phyloP scores from a whole-genome alignment of 2,888 invertebrate species.

The Ramazzottius varieornatus region DNA sequence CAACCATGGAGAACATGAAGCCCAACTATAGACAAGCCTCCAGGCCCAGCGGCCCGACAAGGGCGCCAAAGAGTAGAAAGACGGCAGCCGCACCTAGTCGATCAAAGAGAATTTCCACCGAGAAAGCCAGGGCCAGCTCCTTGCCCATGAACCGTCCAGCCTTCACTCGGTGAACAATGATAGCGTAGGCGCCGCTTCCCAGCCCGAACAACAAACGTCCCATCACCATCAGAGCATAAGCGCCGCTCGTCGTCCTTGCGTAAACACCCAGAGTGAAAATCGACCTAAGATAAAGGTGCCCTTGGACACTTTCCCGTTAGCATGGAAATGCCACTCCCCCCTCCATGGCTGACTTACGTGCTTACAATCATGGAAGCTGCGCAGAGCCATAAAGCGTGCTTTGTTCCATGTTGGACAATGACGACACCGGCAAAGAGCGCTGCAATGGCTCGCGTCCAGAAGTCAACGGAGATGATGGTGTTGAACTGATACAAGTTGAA shows the following conservation, averaged over 20 bases:
- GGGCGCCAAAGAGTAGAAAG: background rate
- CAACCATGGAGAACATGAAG: background rate
- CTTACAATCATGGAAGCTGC: background rate
- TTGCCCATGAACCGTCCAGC: background rate
- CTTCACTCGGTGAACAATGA: background rate
- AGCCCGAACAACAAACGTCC: background rate
- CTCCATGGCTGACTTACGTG: background rate
- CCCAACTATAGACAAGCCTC: background rate
- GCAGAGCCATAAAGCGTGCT: background rate
- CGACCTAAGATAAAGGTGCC: background rate
- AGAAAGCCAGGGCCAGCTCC: background rate
- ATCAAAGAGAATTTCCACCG: background rate
- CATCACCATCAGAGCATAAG: background rate
- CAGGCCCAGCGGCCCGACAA: background rate
- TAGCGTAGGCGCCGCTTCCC: background rate
- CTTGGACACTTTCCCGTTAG: no score
- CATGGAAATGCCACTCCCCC: no score
- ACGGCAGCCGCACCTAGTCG: background rate
- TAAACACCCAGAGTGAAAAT: background rate
- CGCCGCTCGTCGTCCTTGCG: background rate
- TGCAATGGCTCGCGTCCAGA: background rate
- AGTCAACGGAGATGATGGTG: background rate
- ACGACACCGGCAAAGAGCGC: background rate
- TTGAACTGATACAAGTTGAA: background rate
- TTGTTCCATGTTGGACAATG: background rate